phyloP scores from a whole-genome alignment of 2,797 vertebrate genomes.

The Rhinatrema bivittatum region DNA sequence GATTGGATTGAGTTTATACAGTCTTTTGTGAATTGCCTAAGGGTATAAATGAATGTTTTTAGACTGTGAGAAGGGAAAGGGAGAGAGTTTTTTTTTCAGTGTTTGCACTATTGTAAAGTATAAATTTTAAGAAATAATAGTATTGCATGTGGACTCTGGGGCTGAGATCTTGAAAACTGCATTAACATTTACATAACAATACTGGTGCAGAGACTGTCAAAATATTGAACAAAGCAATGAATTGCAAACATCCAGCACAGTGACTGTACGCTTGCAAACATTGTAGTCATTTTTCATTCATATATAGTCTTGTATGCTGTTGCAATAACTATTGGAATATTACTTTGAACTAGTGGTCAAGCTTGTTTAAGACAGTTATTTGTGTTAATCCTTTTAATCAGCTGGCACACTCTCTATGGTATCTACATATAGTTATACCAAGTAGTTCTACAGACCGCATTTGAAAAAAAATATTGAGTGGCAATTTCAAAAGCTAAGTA shows the following conservation, averaged over 20 bases:
- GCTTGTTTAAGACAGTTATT: too few relatives aligned
- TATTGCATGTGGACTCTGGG: too few relatives aligned
- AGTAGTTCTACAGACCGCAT: too few relatives aligned
- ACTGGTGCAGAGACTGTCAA: not conserved
- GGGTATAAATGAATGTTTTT: constrained; percentile 3
- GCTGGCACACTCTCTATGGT: too few relatives aligned
- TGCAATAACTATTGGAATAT: too few relatives aligned
- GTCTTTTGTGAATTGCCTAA: constrained; percentile 3
- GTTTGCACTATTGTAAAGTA: not conserved
- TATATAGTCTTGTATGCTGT: too few relatives aligned
- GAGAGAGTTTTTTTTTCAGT: constrained; percentile 1
- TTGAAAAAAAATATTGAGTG: too few relatives aligned
- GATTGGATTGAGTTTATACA: constrained; percentile 10
- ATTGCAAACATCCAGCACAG: not conserved
- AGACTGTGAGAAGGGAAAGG: not conserved
- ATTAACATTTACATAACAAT: not conserved
- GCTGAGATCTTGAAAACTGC: not conserved
- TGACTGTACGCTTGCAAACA: not conserved
- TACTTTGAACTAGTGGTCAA: too few relatives aligned
- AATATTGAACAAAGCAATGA: not conserved
- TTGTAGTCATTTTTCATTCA: too few relatives aligned
- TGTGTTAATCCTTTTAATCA: too few relatives aligned
- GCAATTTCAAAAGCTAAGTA: too few relatives aligned
- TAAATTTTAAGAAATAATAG: constrained; percentile 18
- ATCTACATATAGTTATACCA: too few relatives aligned